Conservation (phyloP, 2,797 vertebrate genomes). For the Menidia menidia region DNA sequence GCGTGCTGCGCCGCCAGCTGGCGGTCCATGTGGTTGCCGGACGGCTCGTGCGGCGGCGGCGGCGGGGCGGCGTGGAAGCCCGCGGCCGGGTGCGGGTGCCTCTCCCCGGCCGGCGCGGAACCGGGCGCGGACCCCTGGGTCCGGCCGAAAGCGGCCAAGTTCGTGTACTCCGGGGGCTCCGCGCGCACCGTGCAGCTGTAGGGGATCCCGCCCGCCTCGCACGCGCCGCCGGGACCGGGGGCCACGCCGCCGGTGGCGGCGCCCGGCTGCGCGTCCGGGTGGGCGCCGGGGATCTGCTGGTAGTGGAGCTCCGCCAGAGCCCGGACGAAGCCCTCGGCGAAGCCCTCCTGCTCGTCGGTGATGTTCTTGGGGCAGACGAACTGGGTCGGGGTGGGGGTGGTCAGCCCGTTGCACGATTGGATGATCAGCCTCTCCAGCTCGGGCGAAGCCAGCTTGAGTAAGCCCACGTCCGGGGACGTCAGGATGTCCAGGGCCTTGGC, state of each 20-base stretch:
- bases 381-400: constrained; percentile 93
- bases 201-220: constrained; percentile 65
- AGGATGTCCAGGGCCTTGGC: constrained; percentile 91
- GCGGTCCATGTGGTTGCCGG: constrained; percentile 68
- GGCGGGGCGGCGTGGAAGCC: constrained; percentile 55
- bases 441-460: constrained; percentile 93
- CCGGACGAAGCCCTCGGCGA: constrained; percentile 92
- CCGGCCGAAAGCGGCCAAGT: constrained; percentile 78
- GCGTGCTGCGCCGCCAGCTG: constrained; percentile 82
- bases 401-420: constrained; percentile 93
- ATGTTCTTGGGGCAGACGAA: constrained; percentile 93
- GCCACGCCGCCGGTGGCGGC: constrained; percentile 57
- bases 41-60: constrained; percentile 9
- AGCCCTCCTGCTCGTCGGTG: constrained; percentile 95
- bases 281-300: constrained; percentile 82
- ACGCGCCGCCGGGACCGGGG: constrained; percentile 40
- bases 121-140: constrained; percentile 38
- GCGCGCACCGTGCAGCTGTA: constrained; percentile 78
- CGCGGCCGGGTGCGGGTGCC: constrained; percentile 67
- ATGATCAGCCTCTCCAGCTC: constrained; percentile 94
- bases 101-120: constrained; percentile 75
- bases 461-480: constrained; percentile 92
- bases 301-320: constrained; percentile 94
- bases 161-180: constrained; percentile 92
- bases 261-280: constrained; percentile 60